Conservation (phyloP, 2,113 vertebrate genomes). For the Furnarius figulus region DNA sequence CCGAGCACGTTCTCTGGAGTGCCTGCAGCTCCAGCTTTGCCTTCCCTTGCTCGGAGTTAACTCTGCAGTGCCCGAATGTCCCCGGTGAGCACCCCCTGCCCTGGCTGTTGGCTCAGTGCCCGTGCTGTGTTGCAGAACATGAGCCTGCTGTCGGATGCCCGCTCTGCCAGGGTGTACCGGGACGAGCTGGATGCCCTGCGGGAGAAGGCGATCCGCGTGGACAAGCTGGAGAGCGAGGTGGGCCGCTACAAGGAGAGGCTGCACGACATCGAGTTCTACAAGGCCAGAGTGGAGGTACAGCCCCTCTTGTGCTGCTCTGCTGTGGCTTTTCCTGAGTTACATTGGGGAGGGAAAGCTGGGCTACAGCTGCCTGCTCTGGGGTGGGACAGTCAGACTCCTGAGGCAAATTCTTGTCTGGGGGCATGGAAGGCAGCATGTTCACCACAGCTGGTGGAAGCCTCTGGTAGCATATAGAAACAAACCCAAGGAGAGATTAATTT, state of each 20-base stretch:
- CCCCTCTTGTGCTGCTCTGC: neutral
- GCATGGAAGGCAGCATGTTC: neutral
- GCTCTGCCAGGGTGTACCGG: conserved; percentile 90
- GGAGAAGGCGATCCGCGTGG: conserved; percentile 93
- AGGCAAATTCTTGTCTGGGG: neutral
- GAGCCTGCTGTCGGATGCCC: conserved; percentile 91
- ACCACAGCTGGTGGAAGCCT: neutral
- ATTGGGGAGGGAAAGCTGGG: rapidly evolving
- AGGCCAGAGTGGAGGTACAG: conserved; percentile 89
- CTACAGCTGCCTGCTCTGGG: neutral
- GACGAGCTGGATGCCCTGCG: conserved; percentile 95
- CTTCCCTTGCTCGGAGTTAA: no score
- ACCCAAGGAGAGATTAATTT: neutral
- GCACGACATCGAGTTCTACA: conserved; percentile 97
- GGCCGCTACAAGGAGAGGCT: conserved; percentile 91
- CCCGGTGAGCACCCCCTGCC: rapidly evolving
- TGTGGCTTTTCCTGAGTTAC: neutral
- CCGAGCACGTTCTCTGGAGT: rapidly evolving
- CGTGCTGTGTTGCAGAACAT: conserved; percentile 79
- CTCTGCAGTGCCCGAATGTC: no score
- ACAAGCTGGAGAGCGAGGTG: conserved; percentile 98
- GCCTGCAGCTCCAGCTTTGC: no score
- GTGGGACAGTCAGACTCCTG: neutral
- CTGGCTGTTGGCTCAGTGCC: no score
- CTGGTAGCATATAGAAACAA: neutral